Percentiles rank a stretch among this genome's conserved stretches.
Conservation (phyloP, 2,888 invertebrate species). For the Yponomeuta cagnagella region DNA sequence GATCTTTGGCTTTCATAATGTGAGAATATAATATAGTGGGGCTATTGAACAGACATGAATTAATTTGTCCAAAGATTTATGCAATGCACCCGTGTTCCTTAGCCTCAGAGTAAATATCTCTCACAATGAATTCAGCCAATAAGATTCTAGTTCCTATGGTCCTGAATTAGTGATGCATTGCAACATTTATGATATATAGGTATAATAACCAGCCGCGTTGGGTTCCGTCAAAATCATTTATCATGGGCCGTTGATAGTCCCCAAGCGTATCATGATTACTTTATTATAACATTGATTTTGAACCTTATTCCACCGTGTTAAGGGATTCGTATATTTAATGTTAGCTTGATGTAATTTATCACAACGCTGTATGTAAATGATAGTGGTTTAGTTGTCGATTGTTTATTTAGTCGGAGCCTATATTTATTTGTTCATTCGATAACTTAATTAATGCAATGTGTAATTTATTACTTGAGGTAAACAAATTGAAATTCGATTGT, state of each 20-base stretch:
- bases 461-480: neutral
- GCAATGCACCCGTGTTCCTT: neutral
- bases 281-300: neutral
- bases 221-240: conserved; percentile 20
- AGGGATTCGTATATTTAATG: neutral
- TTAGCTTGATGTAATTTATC: neutral
- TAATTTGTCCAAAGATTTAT: too few species aligned
- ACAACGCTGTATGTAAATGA: neutral
- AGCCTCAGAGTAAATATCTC: neutral
- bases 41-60: too few species aligned
- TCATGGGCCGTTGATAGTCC: conserved; percentile 21
- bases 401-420: neutral
- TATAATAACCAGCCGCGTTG: conserved; percentile 15
- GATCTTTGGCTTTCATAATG: too few species aligned
- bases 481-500: neutral
- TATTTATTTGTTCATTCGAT: neutral
- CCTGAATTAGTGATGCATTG: conserved; percentile 17
- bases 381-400: neutral
- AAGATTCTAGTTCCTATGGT: conserved; percentile 6
- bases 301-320: neutral
- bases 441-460: neutral
- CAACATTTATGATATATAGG: conserved; percentile 2
- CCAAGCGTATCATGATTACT: conserved; percentile 5
- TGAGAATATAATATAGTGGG: too few species aligned
- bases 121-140: neutral